Evolutionary conservation across 1,140 invertebrate species (phyloP), one percentile per base, ranked within the genome.

Genomic region (Drosophila littoralis): DNA sequence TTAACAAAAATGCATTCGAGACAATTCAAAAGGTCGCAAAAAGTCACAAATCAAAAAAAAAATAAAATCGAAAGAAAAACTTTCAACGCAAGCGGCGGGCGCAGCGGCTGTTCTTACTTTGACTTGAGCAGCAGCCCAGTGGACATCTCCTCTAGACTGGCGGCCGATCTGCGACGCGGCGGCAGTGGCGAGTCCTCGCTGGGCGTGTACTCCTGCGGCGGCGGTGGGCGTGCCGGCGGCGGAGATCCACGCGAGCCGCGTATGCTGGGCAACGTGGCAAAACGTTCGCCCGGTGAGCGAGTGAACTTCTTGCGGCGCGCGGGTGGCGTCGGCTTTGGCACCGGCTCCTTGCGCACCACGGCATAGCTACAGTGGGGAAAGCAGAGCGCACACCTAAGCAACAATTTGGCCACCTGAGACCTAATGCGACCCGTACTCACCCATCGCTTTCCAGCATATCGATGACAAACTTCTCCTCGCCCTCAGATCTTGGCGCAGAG

Each of bases 311-410:
- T 94, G 60, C 93, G 93, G 36, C 93, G 93, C 10, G 91, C 82
- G 1, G 94, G 94, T 0, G 94, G 93, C 40, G 95, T 94, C 40
- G 94, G 94, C 28, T 93, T 93, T 6, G 94, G 93, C 40, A 94
- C 91, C 9, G 91, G 91, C 85, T 94, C 77, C 92, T 93, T 75
- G 75, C 93, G 93, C 32, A 92, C 91, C 57, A 91, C 82, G 13
- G 92, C 92, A 54, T 92, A 92, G 54, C 91, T 92, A 66, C 6
- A 79, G 13, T 0, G 42, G 51, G 59, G 74, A 68, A 76, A 72
- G 61, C 65, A 71, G 50, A 75, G 81, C 82, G 83, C 79, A 72
- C 77, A 76, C 72, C 70, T 66, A 88, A 76, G 83, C 82, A 22
- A 32, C 58, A 64, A 67, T 48, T 36, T 64, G 59, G 10, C 22